Evolutionary conservation across 2,797 vertebrate species (phyloP).

Genomic region (Sebastes minor): DNA sequence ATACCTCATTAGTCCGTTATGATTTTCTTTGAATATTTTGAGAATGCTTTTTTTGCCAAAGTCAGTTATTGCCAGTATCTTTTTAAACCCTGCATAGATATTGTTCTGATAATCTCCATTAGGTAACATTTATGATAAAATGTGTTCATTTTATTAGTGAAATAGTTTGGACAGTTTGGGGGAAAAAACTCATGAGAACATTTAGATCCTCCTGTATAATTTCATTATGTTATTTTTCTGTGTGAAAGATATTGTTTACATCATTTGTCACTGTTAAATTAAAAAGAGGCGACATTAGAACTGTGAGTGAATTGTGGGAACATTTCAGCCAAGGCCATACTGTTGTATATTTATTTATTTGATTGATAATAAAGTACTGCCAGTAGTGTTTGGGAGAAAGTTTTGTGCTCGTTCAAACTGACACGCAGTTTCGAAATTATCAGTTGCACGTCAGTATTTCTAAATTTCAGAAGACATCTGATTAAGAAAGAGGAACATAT

Average conservation of each 20-base stretch:
- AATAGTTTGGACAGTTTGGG: neutral
- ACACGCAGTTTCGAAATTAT: too few species aligned
- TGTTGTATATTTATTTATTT: neutral
- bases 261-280: neutral
- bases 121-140: neutral
- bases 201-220: neutral
- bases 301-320: neutral
- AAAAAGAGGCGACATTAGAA: neutral
- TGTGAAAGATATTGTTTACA: neutral
- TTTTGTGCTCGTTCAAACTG: too few species aligned
- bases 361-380: too few species aligned
- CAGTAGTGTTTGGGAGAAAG: too few species aligned
- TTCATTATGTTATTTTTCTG: neutral
- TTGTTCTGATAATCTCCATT: neutral
- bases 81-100: neutral
- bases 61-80: too few species aligned
- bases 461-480: too few species aligned
- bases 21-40: too few species aligned
- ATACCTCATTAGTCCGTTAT: too few species aligned
- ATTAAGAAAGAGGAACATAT: too few species aligned
- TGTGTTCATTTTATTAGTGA: neutral
- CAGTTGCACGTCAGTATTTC: too few species aligned
- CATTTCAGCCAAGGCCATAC: neutral
- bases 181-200: neutral
- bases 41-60: too few species aligned